These are phyloP conservation scores for Neria commutata DNA, from an alignment of 2,888 invertebrate genomes.

Conservation along the genomic window DNA sequence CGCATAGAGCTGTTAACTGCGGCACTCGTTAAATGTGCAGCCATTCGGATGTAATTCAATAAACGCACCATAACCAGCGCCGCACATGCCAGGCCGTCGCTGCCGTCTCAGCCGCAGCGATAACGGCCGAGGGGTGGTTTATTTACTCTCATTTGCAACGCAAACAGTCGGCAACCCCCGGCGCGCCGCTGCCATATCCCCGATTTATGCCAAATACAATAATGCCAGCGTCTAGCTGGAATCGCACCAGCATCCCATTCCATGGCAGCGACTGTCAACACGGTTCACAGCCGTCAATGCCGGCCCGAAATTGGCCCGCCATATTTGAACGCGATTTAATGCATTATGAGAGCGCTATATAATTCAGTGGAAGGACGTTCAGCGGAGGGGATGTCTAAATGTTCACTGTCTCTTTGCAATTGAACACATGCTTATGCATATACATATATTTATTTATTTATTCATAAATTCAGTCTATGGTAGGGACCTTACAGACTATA, in stretches of 20 bases:
- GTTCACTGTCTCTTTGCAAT: no score
- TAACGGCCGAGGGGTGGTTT: conserved; percentile 42
- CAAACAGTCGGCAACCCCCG: conserved; percentile 28
- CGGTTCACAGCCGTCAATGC: conserved; percentile 31
- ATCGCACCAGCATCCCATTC: conserved; percentile 6
- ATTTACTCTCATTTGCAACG: conserved; percentile 37
- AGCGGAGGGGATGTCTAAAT: no score
- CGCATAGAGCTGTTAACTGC: conserved; percentile 38
- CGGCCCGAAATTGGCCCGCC: conserved; percentile 37
- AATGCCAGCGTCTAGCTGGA: conserved; percentile 34
- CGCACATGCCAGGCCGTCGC: conserved; percentile 18
- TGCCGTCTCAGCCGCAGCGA: not conserved
- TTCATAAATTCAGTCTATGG: no score
- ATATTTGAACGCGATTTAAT: conserved; percentile 57
- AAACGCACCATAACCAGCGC: conserved; percentile 49
- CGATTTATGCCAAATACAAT: conserved; percentile 30
- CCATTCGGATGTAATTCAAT: conserved; percentile 58
- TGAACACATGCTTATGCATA: no score
- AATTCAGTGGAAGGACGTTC: no score
- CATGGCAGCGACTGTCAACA: conserved; percentile 47
- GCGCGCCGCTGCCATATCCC: not conserved
- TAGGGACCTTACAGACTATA: no score
- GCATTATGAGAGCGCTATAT: conserved; percentile 49
- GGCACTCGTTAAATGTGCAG: conserved; percentile 51
- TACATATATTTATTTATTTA: no score